Percentiles rank a stretch among this genome's conserved stretches.
phyloP scores from a whole-genome alignment of 1,140 invertebrate species.

The Drosophila biarmipes region DNA sequence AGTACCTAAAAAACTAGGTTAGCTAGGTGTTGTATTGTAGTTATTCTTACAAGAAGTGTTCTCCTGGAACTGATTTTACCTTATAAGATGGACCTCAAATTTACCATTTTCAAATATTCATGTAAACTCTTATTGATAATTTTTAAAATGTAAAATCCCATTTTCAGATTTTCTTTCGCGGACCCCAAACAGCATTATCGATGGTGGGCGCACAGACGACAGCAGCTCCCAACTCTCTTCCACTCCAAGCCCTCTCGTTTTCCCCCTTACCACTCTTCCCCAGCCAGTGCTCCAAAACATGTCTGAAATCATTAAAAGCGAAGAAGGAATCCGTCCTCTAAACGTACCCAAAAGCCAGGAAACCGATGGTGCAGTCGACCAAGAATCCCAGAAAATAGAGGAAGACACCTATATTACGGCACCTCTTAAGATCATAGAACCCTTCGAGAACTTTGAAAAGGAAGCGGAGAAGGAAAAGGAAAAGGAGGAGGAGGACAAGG shows the following conservation, averaged over 20 bases:
- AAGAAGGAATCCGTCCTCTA: constrained; percentile 27
- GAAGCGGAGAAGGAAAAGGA: neutral
- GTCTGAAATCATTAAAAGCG: constrained; percentile 53
- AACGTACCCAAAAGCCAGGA: constrained; percentile 21
- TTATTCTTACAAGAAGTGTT: too few species aligned
- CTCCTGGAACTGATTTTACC: too few species aligned
- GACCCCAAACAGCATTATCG: constrained; percentile 36
- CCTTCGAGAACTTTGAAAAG: constrained; percentile 20
- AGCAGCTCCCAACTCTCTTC: constrained; percentile 56
- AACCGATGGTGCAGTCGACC: neutral
- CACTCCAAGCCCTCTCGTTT: constrained; percentile 59
- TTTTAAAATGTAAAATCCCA: too few species aligned
- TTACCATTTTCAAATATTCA: too few species aligned
- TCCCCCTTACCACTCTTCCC: constrained; percentile 18
- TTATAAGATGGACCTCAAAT: too few species aligned
- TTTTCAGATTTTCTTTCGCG: constrained; percentile 45
- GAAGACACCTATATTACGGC: constrained; percentile 25
- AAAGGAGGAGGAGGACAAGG: neutral
- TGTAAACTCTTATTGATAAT: too few species aligned
- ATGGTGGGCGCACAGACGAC: constrained; percentile 58
- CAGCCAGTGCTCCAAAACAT: constrained; percentile 40
- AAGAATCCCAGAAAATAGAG: neutral
- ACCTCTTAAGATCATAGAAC: constrained; percentile 53
- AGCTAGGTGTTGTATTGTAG: too few species aligned
- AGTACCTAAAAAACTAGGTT: too few species aligned